Conservation (phyloP, 2,797 vertebrate species). For the Tympanoctomys barrerae region DNA sequence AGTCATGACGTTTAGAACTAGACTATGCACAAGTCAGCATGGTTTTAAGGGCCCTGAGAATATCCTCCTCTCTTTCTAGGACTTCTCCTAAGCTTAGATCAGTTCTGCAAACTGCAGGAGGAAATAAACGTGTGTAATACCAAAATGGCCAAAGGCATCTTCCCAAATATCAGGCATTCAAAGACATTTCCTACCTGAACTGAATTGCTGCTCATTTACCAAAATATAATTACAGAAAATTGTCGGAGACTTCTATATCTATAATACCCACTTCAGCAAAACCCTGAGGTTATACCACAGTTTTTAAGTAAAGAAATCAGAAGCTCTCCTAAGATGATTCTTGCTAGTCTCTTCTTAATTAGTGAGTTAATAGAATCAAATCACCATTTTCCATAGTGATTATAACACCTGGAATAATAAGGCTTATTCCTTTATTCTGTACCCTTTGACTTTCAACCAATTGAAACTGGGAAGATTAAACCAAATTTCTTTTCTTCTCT, state of each 20-base stretch:
- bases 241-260: constrained; percentile 26
- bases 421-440: constrained; percentile 30
- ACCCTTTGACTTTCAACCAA: constrained; percentile 29
- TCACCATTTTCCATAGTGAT: constrained; percentile 18
- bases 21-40: background rate
- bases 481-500: background rate
- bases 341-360: constrained; percentile 60
- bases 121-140: constrained; percentile 59
- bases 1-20: background rate
- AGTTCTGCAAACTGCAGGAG: background rate
- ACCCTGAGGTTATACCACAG: constrained; percentile 51
- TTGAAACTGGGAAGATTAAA: constrained; percentile 13
- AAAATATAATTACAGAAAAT: constrained; percentile 73
- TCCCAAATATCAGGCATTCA: constrained; percentile 5
- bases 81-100: background rate
- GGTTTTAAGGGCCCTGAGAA: background rate
- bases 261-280: constrained; percentile 60
- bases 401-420: constrained; percentile 46
- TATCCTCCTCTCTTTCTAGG: background rate
- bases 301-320: constrained; percentile 64
- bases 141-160: constrained; percentile 45
- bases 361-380: constrained; percentile 61
- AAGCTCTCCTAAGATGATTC: constrained; percentile 28
- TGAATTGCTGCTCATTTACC: constrained; percentile 59
- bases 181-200: constrained; percentile 41